phyloP scores from a whole-genome alignment of 2,797 vertebrate genomes.

The Megalops cyprinoides region DNA sequence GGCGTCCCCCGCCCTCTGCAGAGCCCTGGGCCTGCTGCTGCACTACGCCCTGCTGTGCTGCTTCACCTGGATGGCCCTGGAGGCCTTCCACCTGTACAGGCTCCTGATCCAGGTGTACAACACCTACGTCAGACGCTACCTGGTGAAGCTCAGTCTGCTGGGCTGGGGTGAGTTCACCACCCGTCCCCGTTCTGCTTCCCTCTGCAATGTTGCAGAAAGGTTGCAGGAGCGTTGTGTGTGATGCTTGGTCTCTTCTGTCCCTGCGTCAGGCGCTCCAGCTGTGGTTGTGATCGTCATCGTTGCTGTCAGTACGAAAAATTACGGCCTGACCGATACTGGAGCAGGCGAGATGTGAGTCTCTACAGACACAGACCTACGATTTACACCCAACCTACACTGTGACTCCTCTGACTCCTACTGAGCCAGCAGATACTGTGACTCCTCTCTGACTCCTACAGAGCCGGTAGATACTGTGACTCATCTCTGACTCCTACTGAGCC shows the following conservation, averaged over 20 bases:
- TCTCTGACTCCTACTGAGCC: too few relatives aligned
- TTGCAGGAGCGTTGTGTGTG: neutral
- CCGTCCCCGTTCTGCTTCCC: neutral
- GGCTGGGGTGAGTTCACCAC: constrained; percentile 61
- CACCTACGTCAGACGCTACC: constrained; percentile 52
- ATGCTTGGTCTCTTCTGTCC: neutral
- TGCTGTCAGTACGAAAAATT: neutral
- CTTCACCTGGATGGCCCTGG: constrained; percentile 62
- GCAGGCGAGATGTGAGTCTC: constrained; percentile 11
- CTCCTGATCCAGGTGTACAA: constrained; percentile 64
- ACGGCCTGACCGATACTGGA: neutral
- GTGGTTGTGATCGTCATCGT: constrained; percentile 18
- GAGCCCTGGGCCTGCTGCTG: neutral
- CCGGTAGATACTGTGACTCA: neutral
- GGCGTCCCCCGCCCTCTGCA: accelerated
- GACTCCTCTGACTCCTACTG: neutral
- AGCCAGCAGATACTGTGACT: neutral
- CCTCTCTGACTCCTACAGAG: neutral
- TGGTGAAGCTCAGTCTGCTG: constrained; percentile 57
- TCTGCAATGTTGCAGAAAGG: neutral
- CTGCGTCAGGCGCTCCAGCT: constrained; percentile 19
- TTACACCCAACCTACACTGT: too few relatives aligned
- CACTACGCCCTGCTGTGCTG: constrained; percentile 56
- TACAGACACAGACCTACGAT: neutral
- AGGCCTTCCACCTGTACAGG: constrained; percentile 66